A percentile compares a stretch with the other conserved stretches of the same genome.
These are phyloP conservation scores for Dromas ardeola DNA, from an alignment of 2,113 vertebrate genomes.

Conservation along the genomic window DNA sequence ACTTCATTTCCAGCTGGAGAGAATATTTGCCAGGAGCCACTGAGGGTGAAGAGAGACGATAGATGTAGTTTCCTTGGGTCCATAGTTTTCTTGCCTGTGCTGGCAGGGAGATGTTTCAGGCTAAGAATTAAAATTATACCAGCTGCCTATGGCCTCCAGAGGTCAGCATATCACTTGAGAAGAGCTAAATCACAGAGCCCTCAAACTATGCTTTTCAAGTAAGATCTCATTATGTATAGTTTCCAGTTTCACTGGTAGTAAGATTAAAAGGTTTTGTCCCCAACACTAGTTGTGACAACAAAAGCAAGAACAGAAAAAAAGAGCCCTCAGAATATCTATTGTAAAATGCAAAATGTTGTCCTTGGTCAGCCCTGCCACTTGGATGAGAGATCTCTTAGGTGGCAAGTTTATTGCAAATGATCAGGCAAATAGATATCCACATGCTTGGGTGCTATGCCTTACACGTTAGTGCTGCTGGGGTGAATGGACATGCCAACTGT, in stretches of 20 bases:
- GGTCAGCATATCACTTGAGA: slow-evolving; percentile 22
- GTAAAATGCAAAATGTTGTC: background rate
- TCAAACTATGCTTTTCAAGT: background rate
- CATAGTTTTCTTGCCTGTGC: background rate
- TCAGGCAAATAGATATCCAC: background rate
- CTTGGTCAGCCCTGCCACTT: background rate
- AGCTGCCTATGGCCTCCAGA: slow-evolving; percentile 34
- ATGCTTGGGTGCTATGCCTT: background rate
- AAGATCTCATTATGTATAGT: background rate
- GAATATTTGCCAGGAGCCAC: background rate
- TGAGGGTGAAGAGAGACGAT: background rate
- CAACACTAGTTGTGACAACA: background rate
- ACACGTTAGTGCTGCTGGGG: background rate
- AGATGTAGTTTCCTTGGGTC: background rate
- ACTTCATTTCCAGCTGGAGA: background rate
- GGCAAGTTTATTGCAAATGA: background rate
- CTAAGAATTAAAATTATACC: background rate
- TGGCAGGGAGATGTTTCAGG: background rate
- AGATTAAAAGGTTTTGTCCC: background rate
- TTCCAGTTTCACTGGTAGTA: background rate
- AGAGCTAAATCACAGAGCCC: background rate
- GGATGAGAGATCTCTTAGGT: background rate
- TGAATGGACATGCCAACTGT: background rate
- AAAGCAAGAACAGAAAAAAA: background rate
- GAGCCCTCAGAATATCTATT: background rate